Percentiles rank a stretch among this genome's conserved stretches.
These are phyloP conservation scores for Aphelocoma californica DNA, from an alignment of 2,797 vertebrate species.

Conservation along the genomic window DNA sequence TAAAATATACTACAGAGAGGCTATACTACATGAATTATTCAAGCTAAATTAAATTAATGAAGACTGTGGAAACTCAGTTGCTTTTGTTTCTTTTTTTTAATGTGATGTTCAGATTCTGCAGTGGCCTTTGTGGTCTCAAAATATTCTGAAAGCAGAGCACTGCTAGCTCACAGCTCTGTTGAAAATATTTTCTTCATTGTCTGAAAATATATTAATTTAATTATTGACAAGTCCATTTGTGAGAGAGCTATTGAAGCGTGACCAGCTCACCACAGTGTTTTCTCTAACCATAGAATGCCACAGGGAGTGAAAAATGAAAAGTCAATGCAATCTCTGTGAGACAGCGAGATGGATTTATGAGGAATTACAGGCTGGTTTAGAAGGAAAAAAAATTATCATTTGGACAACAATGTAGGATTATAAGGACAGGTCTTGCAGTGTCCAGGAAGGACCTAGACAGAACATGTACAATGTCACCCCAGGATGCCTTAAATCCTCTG, in stretches of 20 bases:
- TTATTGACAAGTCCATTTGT: constrained; percentile 54
- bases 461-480: background rate
- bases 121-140: constrained; percentile 24
- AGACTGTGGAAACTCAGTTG: constrained; percentile 20
- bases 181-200: constrained; percentile 52
- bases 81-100: constrained; percentile 32
- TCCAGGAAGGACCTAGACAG: background rate
- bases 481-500: background rate
- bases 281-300: constrained; percentile 6
- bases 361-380: constrained; percentile 25
- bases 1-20: constrained; percentile 21
- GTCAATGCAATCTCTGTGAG: constrained; percentile 8
- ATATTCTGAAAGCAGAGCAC: background rate
- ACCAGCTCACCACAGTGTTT: constrained; percentile 27
- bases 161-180: background rate
- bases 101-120: background rate
- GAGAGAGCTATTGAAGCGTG: constrained; percentile 22
- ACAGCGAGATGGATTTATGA: constrained; percentile 5
- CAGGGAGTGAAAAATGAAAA: constrained; percentile 29
- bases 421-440: background rate
- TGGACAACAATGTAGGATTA: background rate
- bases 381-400: background rate
- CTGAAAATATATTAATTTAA: constrained; percentile 63
- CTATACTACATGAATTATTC: constrained; percentile 47
- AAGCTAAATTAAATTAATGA: constrained; percentile 48